phyloP scores from a whole-genome alignment of 2,888 invertebrate genomes.

The Lasioglossum zephyrum region DNA sequence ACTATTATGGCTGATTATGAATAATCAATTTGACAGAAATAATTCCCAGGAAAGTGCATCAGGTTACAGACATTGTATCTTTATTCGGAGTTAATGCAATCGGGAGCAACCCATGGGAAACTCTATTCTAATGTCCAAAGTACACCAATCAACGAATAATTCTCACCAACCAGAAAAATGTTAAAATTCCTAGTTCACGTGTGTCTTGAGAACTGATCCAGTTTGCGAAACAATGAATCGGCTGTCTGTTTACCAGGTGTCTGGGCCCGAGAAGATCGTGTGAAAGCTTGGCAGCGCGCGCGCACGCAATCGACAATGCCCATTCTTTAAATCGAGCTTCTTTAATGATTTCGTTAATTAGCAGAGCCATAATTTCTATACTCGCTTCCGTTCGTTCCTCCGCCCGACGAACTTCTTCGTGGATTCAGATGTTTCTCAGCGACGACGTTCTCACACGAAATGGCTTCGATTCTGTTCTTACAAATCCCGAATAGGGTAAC shows the following conservation, averaged over 20 bases:
- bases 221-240: background rate
- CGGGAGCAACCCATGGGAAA: background rate
- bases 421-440: conserved; percentile 36
- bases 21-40: background rate
- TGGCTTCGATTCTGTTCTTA: background rate
- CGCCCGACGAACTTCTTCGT: background rate
- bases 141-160: background rate
- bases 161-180: background rate
- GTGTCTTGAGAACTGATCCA: conserved; percentile 1
- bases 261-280: conserved; percentile 37
- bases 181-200: background rate
- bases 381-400: conserved; percentile 34
- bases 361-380: conserved; percentile 38
- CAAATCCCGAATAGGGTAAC: no score
- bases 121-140: background rate
- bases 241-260: conserved; percentile 4
- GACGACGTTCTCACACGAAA: conserved; percentile 24
- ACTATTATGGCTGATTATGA: background rate
- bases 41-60: background rate
- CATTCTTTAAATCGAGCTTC: conserved; percentile 44
- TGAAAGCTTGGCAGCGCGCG: conserved; percentile 35
- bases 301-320: conserved; percentile 43
- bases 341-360: conserved; percentile 63
- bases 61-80: background rate
- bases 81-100: background rate